These are phyloP conservation scores for Trichonephila clavata DNA, from an alignment of 1,140 invertebrate species.

Conservation along the genomic window DNA sequence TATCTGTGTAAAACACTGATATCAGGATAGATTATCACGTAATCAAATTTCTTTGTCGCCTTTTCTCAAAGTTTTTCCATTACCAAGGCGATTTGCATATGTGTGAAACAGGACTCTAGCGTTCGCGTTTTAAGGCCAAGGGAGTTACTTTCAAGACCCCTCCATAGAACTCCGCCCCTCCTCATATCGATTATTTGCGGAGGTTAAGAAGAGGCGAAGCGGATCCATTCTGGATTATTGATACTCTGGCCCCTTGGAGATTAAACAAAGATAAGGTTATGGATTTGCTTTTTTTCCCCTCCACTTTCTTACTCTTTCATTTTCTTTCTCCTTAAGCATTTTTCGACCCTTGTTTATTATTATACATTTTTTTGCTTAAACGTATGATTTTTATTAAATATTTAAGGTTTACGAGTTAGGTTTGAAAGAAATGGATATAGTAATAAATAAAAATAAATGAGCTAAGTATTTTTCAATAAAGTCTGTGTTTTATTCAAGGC, in stretches of 20 bases:
- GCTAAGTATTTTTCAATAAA: no score
- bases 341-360: no score
- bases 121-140: conserved; percentile 52
- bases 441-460: no score
- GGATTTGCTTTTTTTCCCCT: conserved; percentile 41
- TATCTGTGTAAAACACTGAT: conserved; percentile 77
- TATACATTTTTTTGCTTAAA: no score
- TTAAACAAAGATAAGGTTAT: conserved; percentile 73
- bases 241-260: conserved; percentile 60
- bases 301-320: background rate
- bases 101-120: conserved; percentile 57
- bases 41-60: conserved; percentile 76
- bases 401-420: no score
- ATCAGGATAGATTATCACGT: conserved; percentile 75
- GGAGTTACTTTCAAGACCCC: conserved; percentile 47
- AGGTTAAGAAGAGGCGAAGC: conserved; percentile 64
- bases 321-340: background rate
- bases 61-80: conserved; percentile 73
- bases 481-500: no score
- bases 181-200: conserved; percentile 62
- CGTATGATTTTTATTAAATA: no score
- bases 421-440: no score
- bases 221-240: conserved; percentile 69
- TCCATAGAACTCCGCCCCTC: conserved; percentile 40
- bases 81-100: conserved; percentile 71